Conservation (phyloP, 37 sponge, comb jelly and placozoan species). For the Agelas oroides region DNA sequence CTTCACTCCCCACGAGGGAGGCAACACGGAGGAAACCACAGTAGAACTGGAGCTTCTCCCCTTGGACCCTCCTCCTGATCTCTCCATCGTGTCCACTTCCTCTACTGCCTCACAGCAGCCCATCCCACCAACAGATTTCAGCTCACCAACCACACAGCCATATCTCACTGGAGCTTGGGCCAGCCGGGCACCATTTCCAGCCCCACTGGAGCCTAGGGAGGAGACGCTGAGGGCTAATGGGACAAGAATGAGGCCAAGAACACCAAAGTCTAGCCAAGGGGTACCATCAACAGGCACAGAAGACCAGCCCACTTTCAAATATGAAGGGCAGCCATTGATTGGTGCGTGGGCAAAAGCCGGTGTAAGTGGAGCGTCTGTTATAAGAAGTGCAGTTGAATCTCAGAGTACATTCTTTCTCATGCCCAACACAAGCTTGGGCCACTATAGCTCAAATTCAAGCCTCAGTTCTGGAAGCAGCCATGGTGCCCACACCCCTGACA, state of each 20-base stretch:
- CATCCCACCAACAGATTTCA: neutral
- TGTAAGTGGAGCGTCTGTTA: constrained; percentile 4
- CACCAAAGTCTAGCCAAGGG: no score
- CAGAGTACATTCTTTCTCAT: no score
- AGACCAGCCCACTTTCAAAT: neutral
- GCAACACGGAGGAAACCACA: constrained; percentile 20
- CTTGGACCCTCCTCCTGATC: neutral
- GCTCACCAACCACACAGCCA: neutral
- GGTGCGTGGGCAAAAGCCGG: constrained; percentile 64
- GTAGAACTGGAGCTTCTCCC: constrained; percentile 16
- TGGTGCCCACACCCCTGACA: neutral
- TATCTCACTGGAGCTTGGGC: constrained; percentile 32
- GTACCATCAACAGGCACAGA: no score
- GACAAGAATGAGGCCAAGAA: no score
- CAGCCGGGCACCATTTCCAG: neutral
- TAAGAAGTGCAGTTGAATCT: neutral
- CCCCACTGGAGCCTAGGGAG: neutral
- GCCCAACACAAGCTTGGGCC: neutral
- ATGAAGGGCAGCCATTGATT: constrained; percentile 3
- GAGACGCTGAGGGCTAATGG: no score
- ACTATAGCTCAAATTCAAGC: neutral
- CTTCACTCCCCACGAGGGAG: constrained; percentile 28
- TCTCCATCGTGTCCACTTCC: neutral
- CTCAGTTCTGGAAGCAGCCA: neutral
- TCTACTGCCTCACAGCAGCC: constrained; percentile 3